Base-by-base conservation (phyloP, 37 sponge, comb jelly and placozoan genomes). In the Agelas oroides region DNA sequence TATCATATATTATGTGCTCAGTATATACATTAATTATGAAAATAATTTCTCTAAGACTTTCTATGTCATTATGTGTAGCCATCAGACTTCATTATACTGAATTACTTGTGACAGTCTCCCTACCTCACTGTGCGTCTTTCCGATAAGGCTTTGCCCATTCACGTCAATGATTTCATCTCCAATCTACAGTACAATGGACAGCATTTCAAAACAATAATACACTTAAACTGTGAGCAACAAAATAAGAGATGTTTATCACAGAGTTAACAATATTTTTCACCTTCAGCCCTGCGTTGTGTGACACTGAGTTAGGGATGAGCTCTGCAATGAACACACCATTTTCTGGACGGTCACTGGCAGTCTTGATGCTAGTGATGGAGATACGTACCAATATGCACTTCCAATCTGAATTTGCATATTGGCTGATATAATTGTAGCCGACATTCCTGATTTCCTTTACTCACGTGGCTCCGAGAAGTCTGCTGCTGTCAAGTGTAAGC, bases 151-250 rank as follows among this genome's bases (percentile, higher is more conserved):
- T 0, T 77, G 65, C 8, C 85, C 93, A 76, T 93, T 88, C 67
- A 93, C 93, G 36, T 93, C 79, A 1, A 88, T 37, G 19, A 93
- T 79, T 74, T 89, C 93, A 85, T 93, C 93, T 23, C 93, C 93
- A 59, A 83, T 69, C 89, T 89, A 34, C 16, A 39, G 5, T 3
- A 3, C 3, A 46, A 46, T 46, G 46, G 46, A 3, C 46, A 46
- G 46, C 46, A 46, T 46, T 12, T 46, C 3, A 25, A 14, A 25
- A 61, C 14, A 61, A n/a, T n/a, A n/a, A n/a, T n/a, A n/a, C n/a
- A n/a, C n/a, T n/a, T n/a, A n/a, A n/a, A n/a, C n/a, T n/a, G n/a
- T n/a, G n/a, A n/a, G n/a, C n/a, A n/a, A n/a, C n/a, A n/a, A n/a
- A n/a, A n/a, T n/a, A n/a, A n/a, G n/a, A n/a, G n/a, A n/a, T n/a